Evolutionary conservation across 2,113 vertebrate species (phyloP).

Genomic region (Eleginops maclovinus): DNA sequence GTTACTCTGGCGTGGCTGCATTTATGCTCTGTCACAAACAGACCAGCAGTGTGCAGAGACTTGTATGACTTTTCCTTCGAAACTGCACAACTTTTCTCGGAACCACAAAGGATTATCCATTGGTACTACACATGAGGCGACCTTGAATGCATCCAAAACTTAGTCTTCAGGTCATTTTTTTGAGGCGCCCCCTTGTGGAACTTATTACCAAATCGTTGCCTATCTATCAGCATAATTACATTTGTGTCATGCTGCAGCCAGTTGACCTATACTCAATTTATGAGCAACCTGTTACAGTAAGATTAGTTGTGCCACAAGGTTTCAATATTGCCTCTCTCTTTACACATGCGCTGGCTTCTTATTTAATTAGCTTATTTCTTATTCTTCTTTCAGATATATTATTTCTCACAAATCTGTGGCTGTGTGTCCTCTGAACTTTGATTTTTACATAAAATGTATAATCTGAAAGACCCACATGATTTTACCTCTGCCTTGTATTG

Average conservation of each 20-base stretch:
- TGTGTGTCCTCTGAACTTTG: not conserved
- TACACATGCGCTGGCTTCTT: not conserved
- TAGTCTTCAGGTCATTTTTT: conserved; percentile 28
- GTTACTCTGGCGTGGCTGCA: not conserved
- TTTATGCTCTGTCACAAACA: not conserved
- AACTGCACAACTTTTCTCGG: not conserved
- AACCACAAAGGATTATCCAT: not conserved
- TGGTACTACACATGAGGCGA: conserved; percentile 4
- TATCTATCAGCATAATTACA: conserved; percentile 36
- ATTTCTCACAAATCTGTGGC: not conserved
- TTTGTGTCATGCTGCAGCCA: conserved; percentile 34
- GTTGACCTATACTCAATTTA: conserved; percentile 20
- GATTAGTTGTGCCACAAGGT: not conserved
- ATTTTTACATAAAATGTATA: not conserved
- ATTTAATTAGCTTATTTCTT: not conserved
- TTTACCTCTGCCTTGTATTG: conserved; percentile 5
- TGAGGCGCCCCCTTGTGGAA: conserved; percentile 81
- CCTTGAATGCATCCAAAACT: conserved; percentile 44
- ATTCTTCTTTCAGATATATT: not conserved
- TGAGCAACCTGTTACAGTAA: conserved; percentile 16
- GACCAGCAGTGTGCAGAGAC: not conserved
- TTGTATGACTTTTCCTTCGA: not conserved
- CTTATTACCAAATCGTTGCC: not conserved
- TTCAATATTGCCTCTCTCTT: not conserved
- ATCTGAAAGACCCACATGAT: not conserved